A percentile compares a stretch with the other conserved stretches of the same genome.
Conservation (phyloP, 1,140 invertebrate genomes). For the Bombus difficillimus region DNA sequence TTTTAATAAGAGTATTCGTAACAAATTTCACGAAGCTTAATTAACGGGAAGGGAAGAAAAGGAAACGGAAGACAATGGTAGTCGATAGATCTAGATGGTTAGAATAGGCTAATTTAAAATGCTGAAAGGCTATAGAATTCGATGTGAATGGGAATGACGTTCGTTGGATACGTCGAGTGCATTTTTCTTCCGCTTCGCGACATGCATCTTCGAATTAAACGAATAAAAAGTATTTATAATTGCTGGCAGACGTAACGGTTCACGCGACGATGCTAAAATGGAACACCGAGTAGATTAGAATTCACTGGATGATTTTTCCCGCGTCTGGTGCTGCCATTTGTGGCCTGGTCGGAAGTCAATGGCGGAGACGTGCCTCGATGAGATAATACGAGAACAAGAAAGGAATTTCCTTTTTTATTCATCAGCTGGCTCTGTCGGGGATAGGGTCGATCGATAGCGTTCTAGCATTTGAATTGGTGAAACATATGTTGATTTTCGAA, state of each 20-base stretch:
- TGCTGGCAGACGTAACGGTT: constrained; percentile 52
- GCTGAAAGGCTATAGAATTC: background rate
- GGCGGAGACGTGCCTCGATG: constrained; percentile 54
- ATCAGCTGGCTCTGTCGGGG: background rate
- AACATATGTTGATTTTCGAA: background rate
- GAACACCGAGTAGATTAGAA: constrained; percentile 59
- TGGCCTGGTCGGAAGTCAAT: constrained; percentile 63
- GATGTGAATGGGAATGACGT: background rate
- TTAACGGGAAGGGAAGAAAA: background rate
- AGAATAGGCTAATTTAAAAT: background rate
- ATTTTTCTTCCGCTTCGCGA: background rate
- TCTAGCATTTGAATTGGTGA: background rate
- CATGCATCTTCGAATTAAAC: background rate
- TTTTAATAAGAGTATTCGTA: background rate
- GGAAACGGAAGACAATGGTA: background rate
- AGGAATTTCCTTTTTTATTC: constrained; percentile 42
- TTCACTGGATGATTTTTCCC: constrained; percentile 61
- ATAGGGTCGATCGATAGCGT: background rate
- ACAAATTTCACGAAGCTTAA: background rate
- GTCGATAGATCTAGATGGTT: background rate
- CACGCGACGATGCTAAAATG: constrained; percentile 37
- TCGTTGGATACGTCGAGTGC: background rate
- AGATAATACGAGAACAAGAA: constrained; percentile 38
- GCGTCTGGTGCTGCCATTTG: constrained; percentile 58
- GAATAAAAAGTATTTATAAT: background rate